Evolutionary conservation across 2,113 vertebrate species (phyloP), one percentile per base, ranked within the genome.

Genomic region (Oxyura jamaicensis): DNA sequence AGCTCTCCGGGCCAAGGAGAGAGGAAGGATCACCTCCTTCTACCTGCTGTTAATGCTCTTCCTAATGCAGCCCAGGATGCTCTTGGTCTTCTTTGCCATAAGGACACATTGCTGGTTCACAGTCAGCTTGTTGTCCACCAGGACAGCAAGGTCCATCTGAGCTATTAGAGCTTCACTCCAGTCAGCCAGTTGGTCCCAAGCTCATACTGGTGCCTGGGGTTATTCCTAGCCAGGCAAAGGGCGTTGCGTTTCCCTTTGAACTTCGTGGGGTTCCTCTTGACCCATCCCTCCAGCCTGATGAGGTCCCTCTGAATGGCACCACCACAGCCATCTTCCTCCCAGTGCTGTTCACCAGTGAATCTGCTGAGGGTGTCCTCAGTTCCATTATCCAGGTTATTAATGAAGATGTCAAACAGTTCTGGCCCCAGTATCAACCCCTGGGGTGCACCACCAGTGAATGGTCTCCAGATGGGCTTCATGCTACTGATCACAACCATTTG

Each of bases 171-270:
- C 44, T 69, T 23, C 25, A 78, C 81, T 66, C 25, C 44, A 74
- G 12, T 20, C 60, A 52, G 23, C 10, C 85, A 22, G n/a, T 63
- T 21, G 63, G 18, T 13, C 31, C 20, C 22, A 0, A 0, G 2
- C 23, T 77, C 10, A 2, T 63, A 74, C 10, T 31, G 13, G 12
- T 63, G 16, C 48, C 60, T 63, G 19, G 59, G 25, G 8, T 76
- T 88, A n/a, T 60, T 69, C 25, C 41, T 55, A 39, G 7, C 39
- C 15, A 29, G 0, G 1, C 25, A 11, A 50, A 69, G 29, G 33
- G 36, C 41, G 44, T 58, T 31, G 39, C 11, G n/a, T 59, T 79
- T 56, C 36, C 42, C 46, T 63, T 71, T 42, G 36, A 72, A 56
- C 29, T 17, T 2, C 52, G 8, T 67, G 36, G 75, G 20, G 59